Evolutionary conservation across 2,888 invertebrate genomes (phyloP).

Genomic region (Exocentrus adspersus): DNA sequence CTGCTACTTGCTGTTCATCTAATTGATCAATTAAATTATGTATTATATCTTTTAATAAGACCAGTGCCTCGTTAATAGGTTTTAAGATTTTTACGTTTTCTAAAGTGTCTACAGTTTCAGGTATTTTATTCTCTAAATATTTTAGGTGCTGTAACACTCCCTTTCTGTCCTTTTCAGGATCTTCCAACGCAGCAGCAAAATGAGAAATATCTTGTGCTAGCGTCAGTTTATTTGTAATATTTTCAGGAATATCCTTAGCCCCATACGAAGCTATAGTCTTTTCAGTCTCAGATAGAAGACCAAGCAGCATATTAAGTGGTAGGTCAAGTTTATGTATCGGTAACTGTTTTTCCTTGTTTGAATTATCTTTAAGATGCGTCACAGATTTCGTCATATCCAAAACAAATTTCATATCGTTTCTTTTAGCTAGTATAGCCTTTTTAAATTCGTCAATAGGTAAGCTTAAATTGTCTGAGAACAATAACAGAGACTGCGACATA

Average conservation of each 20-base stretch:
- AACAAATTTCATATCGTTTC: conserved; percentile 42
- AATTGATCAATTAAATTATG: conserved; percentile 6
- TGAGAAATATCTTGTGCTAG: conserved; percentile 5
- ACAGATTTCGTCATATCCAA: conserved; percentile 29
- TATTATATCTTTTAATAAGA: conserved; percentile 21
- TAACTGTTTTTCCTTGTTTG: conserved; percentile 8
- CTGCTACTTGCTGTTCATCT: conserved; percentile 7
- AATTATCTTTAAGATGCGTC: conserved; percentile 8
- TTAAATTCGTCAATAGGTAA: conserved; percentile 30
- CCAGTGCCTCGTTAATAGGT: conserved; percentile 25
- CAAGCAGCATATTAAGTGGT: conserved; percentile 32
- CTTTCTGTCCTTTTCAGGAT: not conserved
- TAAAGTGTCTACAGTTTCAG: conserved; percentile 13
- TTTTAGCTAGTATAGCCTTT: conserved; percentile 30
- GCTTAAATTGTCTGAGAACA: conserved; percentile 37
- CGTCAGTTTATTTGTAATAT: conserved; percentile 5
- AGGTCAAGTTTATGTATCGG: conserved; percentile 20
- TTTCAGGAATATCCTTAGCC: conserved; percentile 23
- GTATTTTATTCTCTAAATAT: not conserved
- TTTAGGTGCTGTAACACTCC: not conserved
- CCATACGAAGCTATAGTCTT: conserved; percentile 21
- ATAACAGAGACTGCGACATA: conserved; percentile 41
- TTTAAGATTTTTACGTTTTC: conserved; percentile 17
- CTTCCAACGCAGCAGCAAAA: not conserved
- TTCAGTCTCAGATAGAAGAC: conserved; percentile 31